Percentiles rank a stretch among this genome's conserved stretches.
These are phyloP conservation scores for Timandra comae DNA, from an alignment of 2,888 invertebrate species.

Conservation along the genomic window DNA sequence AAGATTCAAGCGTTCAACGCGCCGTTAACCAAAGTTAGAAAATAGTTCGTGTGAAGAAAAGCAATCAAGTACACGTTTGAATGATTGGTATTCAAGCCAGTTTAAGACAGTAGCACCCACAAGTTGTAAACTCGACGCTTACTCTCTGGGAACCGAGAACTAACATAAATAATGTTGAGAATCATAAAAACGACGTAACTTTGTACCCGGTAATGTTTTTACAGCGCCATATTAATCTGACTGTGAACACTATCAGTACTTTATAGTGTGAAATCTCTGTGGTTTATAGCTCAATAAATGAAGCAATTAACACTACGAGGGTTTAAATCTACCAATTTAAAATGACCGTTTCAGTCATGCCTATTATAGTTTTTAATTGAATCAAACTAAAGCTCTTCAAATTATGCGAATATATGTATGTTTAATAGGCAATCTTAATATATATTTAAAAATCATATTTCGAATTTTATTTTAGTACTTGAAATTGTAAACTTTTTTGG, in stretches of 20 bases:
- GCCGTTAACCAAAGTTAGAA: no score
- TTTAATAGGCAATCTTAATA: background rate
- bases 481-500: no score
- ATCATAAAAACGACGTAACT: constrained; percentile 34
- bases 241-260: constrained; percentile 18
- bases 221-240: constrained; percentile 31
- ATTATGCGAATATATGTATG: no score
- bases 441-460: no score
- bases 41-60: constrained; percentile 16
- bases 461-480: no score
- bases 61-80: constrained; percentile 15
- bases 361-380: constrained; percentile 29
- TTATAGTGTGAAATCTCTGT: constrained; percentile 37
- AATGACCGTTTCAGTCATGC: constrained; percentile 19
- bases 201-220: constrained; percentile 35
- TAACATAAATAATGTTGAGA: constrained; percentile 34
- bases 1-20: no score
- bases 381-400: no score
- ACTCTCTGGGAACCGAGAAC: constrained; percentile 25
- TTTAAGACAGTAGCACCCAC: constrained; percentile 21
- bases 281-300: constrained; percentile 38
- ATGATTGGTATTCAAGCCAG: constrained; percentile 19
- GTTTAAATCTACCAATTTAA: constrained; percentile 34
- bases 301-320: constrained; percentile 37
- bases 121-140: constrained; percentile 21